Percentiles rank a stretch among this genome's conserved stretches.
Conservation (phyloP, 2,113 vertebrate genomes). For the Laticauda colubrina region DNA sequence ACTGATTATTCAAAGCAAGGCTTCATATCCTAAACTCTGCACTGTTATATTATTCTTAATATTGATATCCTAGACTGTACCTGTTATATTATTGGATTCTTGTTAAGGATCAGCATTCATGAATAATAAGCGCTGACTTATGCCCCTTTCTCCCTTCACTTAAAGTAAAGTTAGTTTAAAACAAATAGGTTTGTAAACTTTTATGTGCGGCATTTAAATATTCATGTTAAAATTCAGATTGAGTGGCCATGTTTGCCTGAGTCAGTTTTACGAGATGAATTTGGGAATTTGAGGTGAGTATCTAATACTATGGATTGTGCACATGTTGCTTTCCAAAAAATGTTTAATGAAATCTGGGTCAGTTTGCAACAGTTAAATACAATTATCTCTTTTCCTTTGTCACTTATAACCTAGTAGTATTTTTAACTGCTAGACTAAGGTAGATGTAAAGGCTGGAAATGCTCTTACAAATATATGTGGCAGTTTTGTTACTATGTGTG, state of each 20-base stretch:
- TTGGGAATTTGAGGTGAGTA: slow-evolving; percentile 67
- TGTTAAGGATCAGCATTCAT: slow-evolving; percentile 52
- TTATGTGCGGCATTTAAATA: slow-evolving; percentile 74
- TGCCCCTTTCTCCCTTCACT: slow-evolving; percentile 54
- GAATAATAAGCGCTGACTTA: slow-evolving; percentile 52
- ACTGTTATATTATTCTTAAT: too few species aligned
- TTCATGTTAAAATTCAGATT: slow-evolving; percentile 73
- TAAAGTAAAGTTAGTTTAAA: slow-evolving; percentile 71
- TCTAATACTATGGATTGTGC: slow-evolving; percentile 53
- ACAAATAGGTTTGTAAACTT: slow-evolving; percentile 72
- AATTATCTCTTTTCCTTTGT: slow-evolving; percentile 57
- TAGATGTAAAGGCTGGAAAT: slow-evolving; percentile 35
- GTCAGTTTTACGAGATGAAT: slow-evolving; percentile 73
- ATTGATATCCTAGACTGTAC: not conserved
- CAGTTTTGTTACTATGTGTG: slow-evolving; percentile 3
- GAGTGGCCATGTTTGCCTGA: slow-evolving; percentile 65
- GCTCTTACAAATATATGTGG: slow-evolving; percentile 21
- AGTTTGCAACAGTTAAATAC: slow-evolving; percentile 53
- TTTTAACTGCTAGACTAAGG: slow-evolving; percentile 47
- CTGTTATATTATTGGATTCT: slow-evolving; percentile 39
- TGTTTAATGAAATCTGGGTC: slow-evolving; percentile 60
- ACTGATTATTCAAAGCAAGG: slow-evolving; percentile 37
- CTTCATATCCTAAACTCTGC: slow-evolving; percentile 39
- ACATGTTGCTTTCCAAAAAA: slow-evolving; percentile 60
- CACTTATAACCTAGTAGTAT: slow-evolving; percentile 46